These are phyloP conservation scores for Chaenodraco wilsoni DNA, from an alignment of 2,797 vertebrate species.

Conservation along the genomic window DNA sequence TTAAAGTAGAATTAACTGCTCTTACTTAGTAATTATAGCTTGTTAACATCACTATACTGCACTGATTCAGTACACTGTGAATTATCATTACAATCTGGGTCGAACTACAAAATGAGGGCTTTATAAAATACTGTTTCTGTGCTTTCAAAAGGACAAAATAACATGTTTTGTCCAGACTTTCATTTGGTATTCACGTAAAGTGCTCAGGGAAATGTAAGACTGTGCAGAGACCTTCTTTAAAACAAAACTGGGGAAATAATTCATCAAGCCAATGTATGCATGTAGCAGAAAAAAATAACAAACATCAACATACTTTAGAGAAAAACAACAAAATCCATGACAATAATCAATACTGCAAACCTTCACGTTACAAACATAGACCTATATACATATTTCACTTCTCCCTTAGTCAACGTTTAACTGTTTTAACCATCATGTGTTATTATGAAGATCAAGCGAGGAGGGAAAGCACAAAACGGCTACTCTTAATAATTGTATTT, in stretches of 20 bases:
- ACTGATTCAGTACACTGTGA: slow-evolving; percentile 7
- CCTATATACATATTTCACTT: slow-evolving; percentile 38
- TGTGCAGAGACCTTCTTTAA: slow-evolving; percentile 55
- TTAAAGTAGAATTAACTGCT: too few species aligned
- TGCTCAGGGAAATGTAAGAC: slow-evolving; percentile 63
- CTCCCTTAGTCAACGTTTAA: background rate
- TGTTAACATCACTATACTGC: slow-evolving; percentile 25
- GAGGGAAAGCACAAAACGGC: slow-evolving; percentile 20
- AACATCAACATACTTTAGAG: slow-evolving; percentile 2
- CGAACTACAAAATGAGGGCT: slow-evolving; percentile 5
- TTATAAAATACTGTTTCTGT: slow-evolving; percentile 15
- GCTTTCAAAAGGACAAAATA: slow-evolving; percentile 12
- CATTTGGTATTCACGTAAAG: slow-evolving; percentile 76
- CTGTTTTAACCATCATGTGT: background rate
- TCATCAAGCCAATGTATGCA: slow-evolving; percentile 25
- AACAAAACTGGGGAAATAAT: slow-evolving; percentile 11
- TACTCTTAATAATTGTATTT: slow-evolving; percentile 17
- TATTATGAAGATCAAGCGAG: background rate
- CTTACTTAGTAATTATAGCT: slow-evolving; percentile 16
- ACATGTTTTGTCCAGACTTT: slow-evolving; percentile 23
- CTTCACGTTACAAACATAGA: slow-evolving; percentile 55
- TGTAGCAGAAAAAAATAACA: slow-evolving; percentile 5
- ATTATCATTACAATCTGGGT: slow-evolving; percentile 17
- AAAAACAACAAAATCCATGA: slow-evolving; percentile 31
- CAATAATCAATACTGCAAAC: slow-evolving; percentile 54